Evolutionary conservation across 2,113 vertebrate genomes (phyloP), one percentile per base, ranked within the genome.

Genomic region (Bombycilla garrulus): DNA sequence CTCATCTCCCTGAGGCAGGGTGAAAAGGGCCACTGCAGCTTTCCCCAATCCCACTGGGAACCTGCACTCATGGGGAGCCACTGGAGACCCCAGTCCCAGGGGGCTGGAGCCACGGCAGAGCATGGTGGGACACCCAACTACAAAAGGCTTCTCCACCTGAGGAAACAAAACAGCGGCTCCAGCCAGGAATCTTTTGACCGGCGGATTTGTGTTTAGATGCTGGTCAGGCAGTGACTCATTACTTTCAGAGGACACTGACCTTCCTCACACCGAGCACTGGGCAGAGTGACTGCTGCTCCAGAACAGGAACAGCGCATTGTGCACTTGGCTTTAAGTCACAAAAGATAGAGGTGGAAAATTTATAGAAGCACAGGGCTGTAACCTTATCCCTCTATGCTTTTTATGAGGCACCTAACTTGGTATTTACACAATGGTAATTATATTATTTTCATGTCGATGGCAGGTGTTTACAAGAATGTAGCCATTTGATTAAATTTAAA

Each of bases 1-100:
- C 9, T 5, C 47, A 62, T 24, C 16, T 81, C 15, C 15, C 26
- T 47, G 2, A 0, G n/a, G 35, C n/a, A 28, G 14, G 12, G 23
- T 29, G 31, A 1, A 0, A 60, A 40, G 35, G 56, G 11, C 11
- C 15, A 5, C 17, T 50, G 3, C 21, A 25, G 21, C n/a, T 28
- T 29, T 64, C 12, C 17, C 12, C 36, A 47, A 1, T 4, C 16
- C 48, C 21, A 38, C 0, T 0, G 40, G 33, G 25, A 44, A 73
- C 21, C 36, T 0, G 0, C 3, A 9, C 3, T 13, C 5, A 0
- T 19, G 13, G n/a, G 51, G 12, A 73, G 25, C 28, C 4, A 1
- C 29, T 85, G 79, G 29, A 12, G 17, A 38, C 5, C 13, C 12
- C 44, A 64, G 20, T 3, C 14, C 28, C 10, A 2, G 25, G 18